Conservation (phyloP, 2,888 invertebrate genomes). For the Dromius quadrimaculatus region DNA sequence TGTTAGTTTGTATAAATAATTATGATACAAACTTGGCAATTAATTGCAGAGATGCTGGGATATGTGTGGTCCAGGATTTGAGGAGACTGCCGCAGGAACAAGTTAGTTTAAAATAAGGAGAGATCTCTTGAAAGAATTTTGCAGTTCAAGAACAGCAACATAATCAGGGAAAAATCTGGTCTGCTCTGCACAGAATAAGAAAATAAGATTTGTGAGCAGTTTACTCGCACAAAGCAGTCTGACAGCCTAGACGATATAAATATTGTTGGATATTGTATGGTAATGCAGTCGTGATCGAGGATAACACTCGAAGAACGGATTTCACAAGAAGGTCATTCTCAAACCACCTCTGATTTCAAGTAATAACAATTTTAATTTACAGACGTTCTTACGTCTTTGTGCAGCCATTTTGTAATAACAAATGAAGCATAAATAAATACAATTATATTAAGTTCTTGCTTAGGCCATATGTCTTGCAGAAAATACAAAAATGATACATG, state of each 20-base stretch:
- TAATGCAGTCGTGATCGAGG: neutral
- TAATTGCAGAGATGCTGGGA: too few species aligned
- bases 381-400: neutral
- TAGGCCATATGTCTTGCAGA: neutral
- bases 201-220: neutral
- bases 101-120: too few species aligned
- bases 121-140: too few species aligned
- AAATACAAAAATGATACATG: neutral
- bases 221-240: too few species aligned
- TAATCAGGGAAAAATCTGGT: constrained; percentile 5
- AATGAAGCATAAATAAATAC: neutral
- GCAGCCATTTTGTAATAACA: neutral
- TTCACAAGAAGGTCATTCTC: neutral
- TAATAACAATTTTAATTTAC: neutral
- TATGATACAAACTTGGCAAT: too few species aligned
- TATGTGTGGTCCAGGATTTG: too few species aligned
- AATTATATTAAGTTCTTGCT: neutral
- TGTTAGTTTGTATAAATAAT: too few species aligned
- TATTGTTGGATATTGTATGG: neutral
- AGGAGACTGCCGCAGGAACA: too few species aligned
- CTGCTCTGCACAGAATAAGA: constrained; percentile 1
- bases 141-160: too few species aligned
- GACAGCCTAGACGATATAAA: neutral
- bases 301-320: neutral
- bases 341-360: neutral